phyloP scores from a whole-genome alignment of 2,113 vertebrate species.

The Rhadina sibilatrix region DNA sequence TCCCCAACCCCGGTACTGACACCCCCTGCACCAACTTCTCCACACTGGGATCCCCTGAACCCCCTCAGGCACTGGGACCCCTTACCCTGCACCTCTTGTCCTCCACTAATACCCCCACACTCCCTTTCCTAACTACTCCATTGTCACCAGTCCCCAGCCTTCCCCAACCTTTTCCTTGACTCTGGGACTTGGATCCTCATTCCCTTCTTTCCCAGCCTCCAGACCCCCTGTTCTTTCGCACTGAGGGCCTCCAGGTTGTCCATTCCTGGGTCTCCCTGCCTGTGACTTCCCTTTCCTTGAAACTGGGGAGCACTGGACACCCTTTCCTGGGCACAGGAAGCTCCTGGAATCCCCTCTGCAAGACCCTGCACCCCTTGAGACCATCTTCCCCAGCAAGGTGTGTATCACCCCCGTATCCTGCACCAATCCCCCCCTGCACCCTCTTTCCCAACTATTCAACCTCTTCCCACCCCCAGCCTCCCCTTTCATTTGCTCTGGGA shows the following conservation, averaged over 20 bases:
- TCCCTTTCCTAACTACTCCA: neutral
- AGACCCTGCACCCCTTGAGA: neutral
- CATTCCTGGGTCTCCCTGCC: neutral
- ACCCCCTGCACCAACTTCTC: neutral
- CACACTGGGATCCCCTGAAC: neutral
- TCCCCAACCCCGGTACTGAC: neutral
- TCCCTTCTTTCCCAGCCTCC: neutral
- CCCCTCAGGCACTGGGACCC: fast-evolving
- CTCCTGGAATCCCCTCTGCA: neutral
- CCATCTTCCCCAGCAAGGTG: fast-evolving
- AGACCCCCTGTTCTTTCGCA: neutral
- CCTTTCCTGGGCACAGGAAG: neutral
- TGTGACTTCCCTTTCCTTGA: neutral
- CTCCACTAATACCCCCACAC: neutral
- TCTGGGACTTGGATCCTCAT: neutral
- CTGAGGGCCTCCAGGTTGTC: neutral
- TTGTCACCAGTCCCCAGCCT: neutral
- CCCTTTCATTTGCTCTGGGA: neutral
- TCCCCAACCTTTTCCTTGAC: neutral
- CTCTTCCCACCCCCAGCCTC: too few relatives aligned
- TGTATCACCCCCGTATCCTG: neutral
- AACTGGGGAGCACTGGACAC: neutral
- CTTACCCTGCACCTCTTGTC: neutral
- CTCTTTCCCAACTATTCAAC: neutral
- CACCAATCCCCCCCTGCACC: neutral